Conservation (phyloP, 2,888 invertebrate species). For the Apomyelois bistriatella region DNA sequence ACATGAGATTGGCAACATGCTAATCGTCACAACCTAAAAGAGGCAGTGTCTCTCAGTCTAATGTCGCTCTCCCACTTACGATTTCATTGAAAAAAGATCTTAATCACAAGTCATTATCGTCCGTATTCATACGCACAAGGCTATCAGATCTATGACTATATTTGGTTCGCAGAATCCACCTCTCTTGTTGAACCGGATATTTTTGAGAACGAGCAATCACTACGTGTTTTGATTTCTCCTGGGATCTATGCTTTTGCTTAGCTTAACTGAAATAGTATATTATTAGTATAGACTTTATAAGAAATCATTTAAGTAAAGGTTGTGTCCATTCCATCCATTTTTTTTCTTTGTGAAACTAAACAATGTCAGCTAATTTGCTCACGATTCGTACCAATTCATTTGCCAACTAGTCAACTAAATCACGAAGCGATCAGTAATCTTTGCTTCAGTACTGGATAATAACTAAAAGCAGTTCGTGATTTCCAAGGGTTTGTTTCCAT, state of each 20-base stretch:
- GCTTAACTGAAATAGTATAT: background rate
- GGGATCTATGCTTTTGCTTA: background rate
- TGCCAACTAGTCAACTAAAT: constrained; percentile 27
- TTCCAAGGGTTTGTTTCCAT: constrained; percentile 43
- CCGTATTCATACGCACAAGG: constrained; percentile 57
- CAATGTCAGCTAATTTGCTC: constrained; percentile 8
- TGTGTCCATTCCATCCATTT: too few species aligned
- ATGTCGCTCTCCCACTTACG: constrained; percentile 46
- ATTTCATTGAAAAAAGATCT: constrained; percentile 69
- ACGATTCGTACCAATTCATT: constrained; percentile 27
- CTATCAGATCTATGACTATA: constrained; percentile 61
- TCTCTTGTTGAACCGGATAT: constrained; percentile 17
- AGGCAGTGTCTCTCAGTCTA: constrained; percentile 24
- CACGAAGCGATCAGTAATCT: constrained; percentile 39
- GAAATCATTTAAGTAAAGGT: too few species aligned
- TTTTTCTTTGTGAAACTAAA: background rate
- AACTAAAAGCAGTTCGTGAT: constrained; percentile 49
- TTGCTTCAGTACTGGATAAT: constrained; percentile 40
- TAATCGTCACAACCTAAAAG: constrained; percentile 42
- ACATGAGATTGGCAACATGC: constrained; percentile 23
- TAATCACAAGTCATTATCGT: constrained; percentile 68
- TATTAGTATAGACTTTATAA: too few species aligned
- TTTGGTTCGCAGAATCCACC: constrained; percentile 53
- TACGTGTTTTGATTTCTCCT: background rate
- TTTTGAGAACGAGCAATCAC: constrained; percentile 20